These are phyloP conservation scores for Microctenopoma lineatum DNA, from an alignment of 2,797 vertebrate species.

Conservation along the genomic window DNA sequence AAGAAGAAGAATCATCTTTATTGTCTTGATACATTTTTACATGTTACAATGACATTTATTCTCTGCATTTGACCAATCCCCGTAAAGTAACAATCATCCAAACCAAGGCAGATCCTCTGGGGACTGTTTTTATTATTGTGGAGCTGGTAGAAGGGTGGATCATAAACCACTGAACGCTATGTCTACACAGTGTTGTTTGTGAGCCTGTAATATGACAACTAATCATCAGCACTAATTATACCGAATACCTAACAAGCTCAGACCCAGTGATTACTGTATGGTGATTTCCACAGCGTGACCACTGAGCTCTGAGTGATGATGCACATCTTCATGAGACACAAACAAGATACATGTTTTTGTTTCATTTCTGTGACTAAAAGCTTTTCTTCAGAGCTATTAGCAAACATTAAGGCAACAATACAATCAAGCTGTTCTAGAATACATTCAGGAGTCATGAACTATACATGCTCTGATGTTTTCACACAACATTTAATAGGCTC, in stretches of 20 bases:
- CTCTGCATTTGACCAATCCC: too few relatives aligned
- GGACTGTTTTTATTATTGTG: neutral
- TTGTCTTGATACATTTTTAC: too few relatives aligned
- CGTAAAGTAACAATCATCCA: neutral
- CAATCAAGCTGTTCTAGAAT: neutral
- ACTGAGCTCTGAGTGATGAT: neutral
- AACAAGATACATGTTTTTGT: neutral
- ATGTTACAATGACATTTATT: too few relatives aligned
- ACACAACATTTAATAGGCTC: conserved; percentile 1
- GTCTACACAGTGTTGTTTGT: conserved; percentile 15
- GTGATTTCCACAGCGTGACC: neutral
- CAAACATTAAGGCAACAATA: neutral
- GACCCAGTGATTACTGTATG: neutral
- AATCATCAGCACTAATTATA: neutral
- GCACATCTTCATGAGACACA: neutral
- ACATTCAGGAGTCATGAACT: conserved; percentile 11
- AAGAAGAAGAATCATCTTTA: too few relatives aligned
- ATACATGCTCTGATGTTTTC: conserved; percentile 20
- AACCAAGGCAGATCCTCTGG: neutral
- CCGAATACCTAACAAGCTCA: neutral
- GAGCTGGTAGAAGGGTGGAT: neutral
- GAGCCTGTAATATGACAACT: conserved; percentile 2
- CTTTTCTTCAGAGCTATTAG: too few relatives aligned
- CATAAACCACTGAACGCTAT: conserved; percentile 6
- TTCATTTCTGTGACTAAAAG: neutral